These are phyloP conservation scores for Chloroceryle inda DNA, from an alignment of 2,797 vertebrate species.

Conservation along the genomic window DNA sequence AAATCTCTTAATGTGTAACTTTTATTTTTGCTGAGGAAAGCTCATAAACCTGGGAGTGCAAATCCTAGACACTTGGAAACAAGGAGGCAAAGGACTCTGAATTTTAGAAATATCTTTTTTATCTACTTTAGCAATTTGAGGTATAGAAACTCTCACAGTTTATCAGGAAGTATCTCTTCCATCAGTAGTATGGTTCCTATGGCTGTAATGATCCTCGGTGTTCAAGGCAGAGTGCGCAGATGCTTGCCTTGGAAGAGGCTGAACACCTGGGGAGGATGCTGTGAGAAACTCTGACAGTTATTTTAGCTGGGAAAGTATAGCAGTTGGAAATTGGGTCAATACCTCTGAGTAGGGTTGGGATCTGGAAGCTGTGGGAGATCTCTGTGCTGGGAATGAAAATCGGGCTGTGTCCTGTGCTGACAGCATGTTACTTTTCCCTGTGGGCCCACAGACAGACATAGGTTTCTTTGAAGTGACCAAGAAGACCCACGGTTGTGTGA, in stretches of 20 bases:
- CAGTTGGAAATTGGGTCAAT: background rate
- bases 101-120: background rate
- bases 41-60: background rate
- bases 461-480: background rate
- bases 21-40: background rate
- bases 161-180: background rate
- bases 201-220: background rate
- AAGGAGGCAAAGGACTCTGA: background rate
- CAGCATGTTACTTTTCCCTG: background rate
- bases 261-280: background rate
- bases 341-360: background rate
- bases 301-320: background rate
- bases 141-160: background rate
- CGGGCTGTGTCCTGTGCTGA: background rate
- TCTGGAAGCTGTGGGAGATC: background rate
- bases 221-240: background rate
- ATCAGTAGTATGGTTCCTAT: background rate
- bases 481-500: accelerated
- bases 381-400: background rate
- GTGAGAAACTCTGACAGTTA: background rate
- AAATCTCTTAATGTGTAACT: background rate
- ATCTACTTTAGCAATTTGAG: background rate
- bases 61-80: background rate
- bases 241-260: background rate
- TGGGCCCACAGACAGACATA: background rate